Base-by-base conservation (phyloP, 2,113 vertebrate species). In the Dasyornis broadbenti region DNA sequence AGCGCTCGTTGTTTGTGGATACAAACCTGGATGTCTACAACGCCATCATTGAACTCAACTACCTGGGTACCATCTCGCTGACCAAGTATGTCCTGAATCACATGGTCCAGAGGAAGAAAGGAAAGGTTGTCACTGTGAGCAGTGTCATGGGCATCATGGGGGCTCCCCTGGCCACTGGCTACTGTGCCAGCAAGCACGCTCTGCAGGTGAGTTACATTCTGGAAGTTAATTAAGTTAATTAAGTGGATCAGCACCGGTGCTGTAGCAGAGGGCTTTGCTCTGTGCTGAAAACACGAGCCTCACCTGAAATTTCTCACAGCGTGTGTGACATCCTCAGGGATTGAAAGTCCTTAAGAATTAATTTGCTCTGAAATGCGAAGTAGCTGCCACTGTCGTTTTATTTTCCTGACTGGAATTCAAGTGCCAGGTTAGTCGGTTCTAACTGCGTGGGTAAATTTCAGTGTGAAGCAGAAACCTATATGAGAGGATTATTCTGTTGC, bases 161-260 rank as follows among this genome's bases (percentile, higher is more conserved):
- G 47, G 98, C 92, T 0, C 98, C 99, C 2, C 97, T 99, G 72
- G 97, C 98, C 73, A 97, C 98, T 0, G 99, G 99, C 28, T 99
- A 99, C 86, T 98, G 98, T 50, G 99, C 98, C 89, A 99, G 98
- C 98, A 99, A 99, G 92, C 98, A 99, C 30, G 99, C 99, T 15
- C 97, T 99, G 66, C 99, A 98, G 98, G 99, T 99, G 89, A 96
- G 96, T 30, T 33, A 20, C 2, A 35, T 60, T 6, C 45, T 60
- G 65, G 12, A 11, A 17, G 7, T 64, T 40, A 28, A 57, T 44
- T 13, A 17, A 37, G 10, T 18, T 52, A 13, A 86, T 86, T 33
- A 23, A 13, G 27, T 18, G 63, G 10, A 15, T 3, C 59, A 68
- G 21, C 28, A 24, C 6, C 59, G 13, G 19, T 44, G 31, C 44